Conservation (phyloP, 2,113 vertebrate genomes). For the Gopherus evgoodei region DNA sequence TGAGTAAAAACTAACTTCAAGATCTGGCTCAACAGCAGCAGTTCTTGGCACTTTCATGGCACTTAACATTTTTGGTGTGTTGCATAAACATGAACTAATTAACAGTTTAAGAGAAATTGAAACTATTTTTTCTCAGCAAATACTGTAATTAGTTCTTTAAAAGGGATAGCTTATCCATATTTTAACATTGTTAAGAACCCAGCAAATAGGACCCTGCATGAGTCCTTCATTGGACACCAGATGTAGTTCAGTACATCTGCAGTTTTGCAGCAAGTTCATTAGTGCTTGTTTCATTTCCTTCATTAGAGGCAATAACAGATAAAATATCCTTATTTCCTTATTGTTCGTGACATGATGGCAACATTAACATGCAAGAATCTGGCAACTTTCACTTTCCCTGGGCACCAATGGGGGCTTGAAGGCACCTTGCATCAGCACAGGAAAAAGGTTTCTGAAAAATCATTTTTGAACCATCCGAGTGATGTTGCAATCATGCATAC, state of each 20-base stretch:
- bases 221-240: conserved; percentile 1
- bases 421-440: neutral
- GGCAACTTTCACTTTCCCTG: neutral
- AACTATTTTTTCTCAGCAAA: conserved; percentile 24
- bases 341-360: conserved; percentile 12
- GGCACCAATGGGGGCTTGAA: neutral
- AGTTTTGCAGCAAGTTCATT: conserved; percentile 19
- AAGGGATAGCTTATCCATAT: neutral
- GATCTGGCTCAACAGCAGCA: neutral
- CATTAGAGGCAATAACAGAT: conserved; percentile 47
- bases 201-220: neutral
- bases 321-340: conserved; percentile 56
- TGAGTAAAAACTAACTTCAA: neutral
- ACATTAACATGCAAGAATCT: neutral
- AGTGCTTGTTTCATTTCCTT: conserved; percentile 33
- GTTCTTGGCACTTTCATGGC: neutral
- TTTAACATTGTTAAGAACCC: neutral
- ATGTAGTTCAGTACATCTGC: neutral
- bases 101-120: neutral
- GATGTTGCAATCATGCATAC: neutral
- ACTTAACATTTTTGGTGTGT: neutral
- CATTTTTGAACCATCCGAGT: neutral
- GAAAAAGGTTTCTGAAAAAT: conserved; percentile 2
- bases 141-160: neutral
- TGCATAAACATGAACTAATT: neutral